These are phyloP conservation scores for Pogonomyrmex californicus DNA, from an alignment of 1,140 invertebrate genomes.

Conservation along the genomic window DNA sequence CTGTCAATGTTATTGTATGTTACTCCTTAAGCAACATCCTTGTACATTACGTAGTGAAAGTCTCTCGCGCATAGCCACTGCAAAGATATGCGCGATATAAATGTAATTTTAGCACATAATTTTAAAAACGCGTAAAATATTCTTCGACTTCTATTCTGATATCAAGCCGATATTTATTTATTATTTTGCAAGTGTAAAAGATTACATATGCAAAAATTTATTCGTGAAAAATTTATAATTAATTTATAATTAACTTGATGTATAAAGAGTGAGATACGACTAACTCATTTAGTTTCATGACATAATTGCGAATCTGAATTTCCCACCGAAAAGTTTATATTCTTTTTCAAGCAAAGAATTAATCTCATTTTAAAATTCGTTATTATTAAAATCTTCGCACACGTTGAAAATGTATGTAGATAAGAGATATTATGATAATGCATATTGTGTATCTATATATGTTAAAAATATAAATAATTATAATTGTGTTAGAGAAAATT, in stretches of 20 bases:
- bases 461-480: conserved; percentile 36
- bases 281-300: background rate
- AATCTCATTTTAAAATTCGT: background rate
- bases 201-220: background rate
- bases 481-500: conserved; percentile 25
- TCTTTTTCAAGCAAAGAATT: conserved; percentile 25
- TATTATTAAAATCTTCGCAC: conserved; percentile 12
- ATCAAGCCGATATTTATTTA: background rate
- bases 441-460: conserved; percentile 22
- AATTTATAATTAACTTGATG: background rate
- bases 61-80: background rate
- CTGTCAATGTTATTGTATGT: conserved; percentile 18
- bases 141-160: background rate
- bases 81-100: background rate
- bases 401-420: conserved; percentile 25
- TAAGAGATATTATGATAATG: background rate
- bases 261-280: background rate
- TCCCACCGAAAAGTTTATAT: conserved; percentile 36
- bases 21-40: conserved; percentile 47
- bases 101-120: background rate
- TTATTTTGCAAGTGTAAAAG: background rate
- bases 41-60: conserved; percentile 44
- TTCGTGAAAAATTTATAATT: background rate
- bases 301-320: background rate
- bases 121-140: conserved; percentile 12